Evolutionary conservation across 2,113 vertebrate species (phyloP), one percentile per base, ranked within the genome.

Genomic region (Phrynosoma platyrhinos): DNA sequence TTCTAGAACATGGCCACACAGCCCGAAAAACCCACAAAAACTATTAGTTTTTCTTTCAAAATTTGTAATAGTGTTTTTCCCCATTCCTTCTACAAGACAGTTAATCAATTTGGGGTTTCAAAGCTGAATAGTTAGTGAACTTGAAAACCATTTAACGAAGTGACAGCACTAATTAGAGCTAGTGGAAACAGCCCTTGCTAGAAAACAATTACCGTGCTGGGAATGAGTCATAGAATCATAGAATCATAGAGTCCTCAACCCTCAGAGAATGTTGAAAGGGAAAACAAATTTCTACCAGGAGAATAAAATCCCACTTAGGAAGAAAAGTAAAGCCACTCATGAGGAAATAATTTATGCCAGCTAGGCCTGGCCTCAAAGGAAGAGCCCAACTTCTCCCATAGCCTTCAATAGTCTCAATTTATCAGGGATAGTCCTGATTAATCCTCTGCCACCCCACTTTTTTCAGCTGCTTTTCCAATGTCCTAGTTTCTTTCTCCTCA

Each of bases 101-200:
- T 87, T 75, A 74, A 87, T 9, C 21, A 74, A 53, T 75, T 80
- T 40, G 13, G 52, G 36, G 36, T 23, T 55, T 82, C 53, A 75
- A 75, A 82, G 69, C 36, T 87, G 79, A 75, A 82, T 53, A 62
- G 27, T 87, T 87, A 74, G 74, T 82, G 36, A 87, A 47, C 69
- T 64, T 82, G 55, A 13, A 3, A 82, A 82, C n/a, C 14, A 55
- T 62, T 42, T 62, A 87, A 53, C 69, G 79, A 16, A 12, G 5
- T 78, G 84, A 42, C 9, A 64, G 69, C 14, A 36, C 10, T 2
- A 9, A 62, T 8, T 88, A 62, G 62, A 86, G 4, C n/a, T 90
- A 53, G 20, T 58, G 66, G 9, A 55, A 79, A 80, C 89, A 18
- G 27, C 0, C 0, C 2, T 4, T 36, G 74, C n/a, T 8, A 55